Conservation (phyloP, 2,797 vertebrate genomes). For the Chelonia mydas region DNA sequence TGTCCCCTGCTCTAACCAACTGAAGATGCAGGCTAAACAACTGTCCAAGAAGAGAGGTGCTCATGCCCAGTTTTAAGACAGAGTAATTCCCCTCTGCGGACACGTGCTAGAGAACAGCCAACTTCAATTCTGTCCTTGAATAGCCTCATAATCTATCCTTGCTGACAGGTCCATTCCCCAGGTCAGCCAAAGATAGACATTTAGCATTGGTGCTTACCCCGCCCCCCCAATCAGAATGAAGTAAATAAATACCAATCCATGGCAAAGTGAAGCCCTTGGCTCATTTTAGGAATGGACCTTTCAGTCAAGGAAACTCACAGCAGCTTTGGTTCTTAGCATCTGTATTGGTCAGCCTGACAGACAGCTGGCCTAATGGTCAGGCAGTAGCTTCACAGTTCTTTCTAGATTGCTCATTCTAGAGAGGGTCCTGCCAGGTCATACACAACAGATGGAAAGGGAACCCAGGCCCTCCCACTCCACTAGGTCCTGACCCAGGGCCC, state of each 20-base stretch:
- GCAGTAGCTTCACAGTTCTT: background rate
- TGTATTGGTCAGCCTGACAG: no score
- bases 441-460: background rate
- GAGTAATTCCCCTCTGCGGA: no score
- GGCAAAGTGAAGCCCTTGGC: background rate
- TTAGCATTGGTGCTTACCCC: background rate
- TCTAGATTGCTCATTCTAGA: background rate
- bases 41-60: no score
- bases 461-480: background rate
- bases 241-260: background rate
- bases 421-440: background rate
- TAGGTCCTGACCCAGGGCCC: background rate
- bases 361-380: no score
- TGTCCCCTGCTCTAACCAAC: no score
- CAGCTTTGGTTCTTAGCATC: background rate
- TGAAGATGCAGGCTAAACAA: no score
- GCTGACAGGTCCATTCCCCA: no score
- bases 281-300: fast-evolving
- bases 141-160: no score
- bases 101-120: no score
- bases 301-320: background rate
- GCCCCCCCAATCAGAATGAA: background rate
- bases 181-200: background rate
- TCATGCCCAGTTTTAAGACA: no score
- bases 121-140: no score